phyloP scores from a whole-genome alignment of 2,888 invertebrate genomes.

The Polydrusus cervinus region DNA sequence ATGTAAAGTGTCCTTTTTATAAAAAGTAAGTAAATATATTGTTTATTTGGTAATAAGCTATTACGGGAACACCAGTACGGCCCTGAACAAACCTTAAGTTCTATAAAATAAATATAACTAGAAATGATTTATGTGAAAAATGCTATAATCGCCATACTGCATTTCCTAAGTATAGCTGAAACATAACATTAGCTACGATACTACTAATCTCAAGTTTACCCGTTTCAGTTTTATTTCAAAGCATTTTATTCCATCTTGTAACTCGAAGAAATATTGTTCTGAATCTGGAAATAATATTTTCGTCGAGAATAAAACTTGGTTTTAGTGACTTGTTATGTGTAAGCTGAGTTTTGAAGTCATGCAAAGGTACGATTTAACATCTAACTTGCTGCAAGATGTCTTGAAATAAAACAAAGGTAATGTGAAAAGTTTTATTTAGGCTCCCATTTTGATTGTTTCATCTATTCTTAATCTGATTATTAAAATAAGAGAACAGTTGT shows the following conservation, averaged over 20 bases:
- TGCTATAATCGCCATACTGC: too few species aligned
- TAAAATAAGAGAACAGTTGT: too few species aligned
- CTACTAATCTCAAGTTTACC: neutral
- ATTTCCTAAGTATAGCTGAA: too few species aligned
- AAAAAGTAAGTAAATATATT: too few species aligned
- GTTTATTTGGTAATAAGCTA: too few species aligned
- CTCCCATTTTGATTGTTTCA: neutral
- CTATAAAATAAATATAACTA: too few species aligned
- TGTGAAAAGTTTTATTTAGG: neutral
- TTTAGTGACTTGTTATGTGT: slow-evolving; percentile 14
- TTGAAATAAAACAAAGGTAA: neutral
- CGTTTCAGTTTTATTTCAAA: neutral
- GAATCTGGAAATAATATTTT: slow-evolving; percentile 1
- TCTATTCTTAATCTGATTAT: neutral
- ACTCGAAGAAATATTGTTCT: slow-evolving; percentile 1
- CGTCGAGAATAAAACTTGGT: slow-evolving; percentile 9
- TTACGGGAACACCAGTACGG: too few species aligned
- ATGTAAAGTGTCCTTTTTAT: too few species aligned
- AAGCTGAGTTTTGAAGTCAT: slow-evolving; percentile 3
- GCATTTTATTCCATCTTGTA: neutral
- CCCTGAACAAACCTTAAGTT: too few species aligned
- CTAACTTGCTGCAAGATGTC: slow-evolving; percentile 1
- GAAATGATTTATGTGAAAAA: too few species aligned
- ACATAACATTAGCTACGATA: too few species aligned
- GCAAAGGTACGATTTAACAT: slow-evolving; percentile 10